These are phyloP conservation scores for Cygnus buccinator DNA, from an alignment of 2,113 vertebrate species.

Conservation along the genomic window DNA sequence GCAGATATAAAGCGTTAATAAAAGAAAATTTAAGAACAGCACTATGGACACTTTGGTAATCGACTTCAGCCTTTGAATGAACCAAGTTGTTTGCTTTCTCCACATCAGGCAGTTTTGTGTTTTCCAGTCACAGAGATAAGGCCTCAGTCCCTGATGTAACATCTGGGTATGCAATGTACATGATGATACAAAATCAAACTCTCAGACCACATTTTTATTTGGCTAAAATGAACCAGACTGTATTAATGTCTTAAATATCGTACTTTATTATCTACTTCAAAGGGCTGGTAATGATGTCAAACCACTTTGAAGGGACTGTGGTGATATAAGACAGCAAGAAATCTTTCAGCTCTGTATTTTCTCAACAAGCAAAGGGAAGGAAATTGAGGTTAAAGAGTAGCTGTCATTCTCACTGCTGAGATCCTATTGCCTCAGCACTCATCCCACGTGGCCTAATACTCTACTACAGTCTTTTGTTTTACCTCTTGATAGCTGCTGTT, in stretches of 20 bases:
- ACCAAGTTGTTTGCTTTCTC: background rate
- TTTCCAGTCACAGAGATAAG: background rate
- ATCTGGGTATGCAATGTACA: background rate
- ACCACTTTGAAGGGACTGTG: background rate
- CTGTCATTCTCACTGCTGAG: background rate
- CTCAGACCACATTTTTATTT: background rate
- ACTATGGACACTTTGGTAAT: background rate
- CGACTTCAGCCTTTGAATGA: background rate
- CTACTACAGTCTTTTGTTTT: background rate
- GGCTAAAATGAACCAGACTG: background rate
- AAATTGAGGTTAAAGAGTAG: background rate
- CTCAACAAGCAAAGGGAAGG: background rate
- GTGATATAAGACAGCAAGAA: background rate
- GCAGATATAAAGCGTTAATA: background rate
- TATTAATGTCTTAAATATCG: background rate
- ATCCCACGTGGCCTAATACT: background rate
- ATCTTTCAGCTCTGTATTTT: background rate
- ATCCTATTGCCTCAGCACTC: background rate
- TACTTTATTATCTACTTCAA: background rate
- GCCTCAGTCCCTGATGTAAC: background rate
- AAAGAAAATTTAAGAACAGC: background rate
- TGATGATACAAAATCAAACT: background rate
- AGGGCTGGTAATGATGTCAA: background rate
- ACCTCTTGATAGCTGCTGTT: background rate
- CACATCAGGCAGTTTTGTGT: background rate